These are phyloP conservation scores for Sprattus sprattus DNA, from an alignment of 2,113 vertebrate genomes.

Conservation along the genomic window DNA sequence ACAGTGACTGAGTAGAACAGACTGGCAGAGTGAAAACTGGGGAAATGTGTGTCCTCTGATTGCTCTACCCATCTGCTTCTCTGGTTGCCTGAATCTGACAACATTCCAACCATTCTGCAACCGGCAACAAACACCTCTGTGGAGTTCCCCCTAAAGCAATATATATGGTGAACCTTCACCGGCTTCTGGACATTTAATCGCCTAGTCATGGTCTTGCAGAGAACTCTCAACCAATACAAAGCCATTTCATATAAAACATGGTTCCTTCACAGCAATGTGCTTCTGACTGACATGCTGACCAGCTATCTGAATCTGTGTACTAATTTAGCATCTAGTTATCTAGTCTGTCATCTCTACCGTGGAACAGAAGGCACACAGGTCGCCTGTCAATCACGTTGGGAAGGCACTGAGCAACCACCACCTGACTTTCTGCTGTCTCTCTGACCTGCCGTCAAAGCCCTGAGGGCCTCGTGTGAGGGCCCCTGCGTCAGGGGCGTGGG, in stretches of 20 bases:
- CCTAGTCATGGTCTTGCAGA: background rate
- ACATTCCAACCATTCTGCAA: background rate
- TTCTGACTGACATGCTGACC: background rate
- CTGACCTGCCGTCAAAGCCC: background rate
- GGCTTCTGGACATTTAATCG: background rate
- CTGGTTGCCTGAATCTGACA: background rate
- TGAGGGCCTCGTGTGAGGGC: background rate
- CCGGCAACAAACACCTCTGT: background rate
- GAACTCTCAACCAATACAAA: background rate
- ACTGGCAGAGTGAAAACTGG: background rate
- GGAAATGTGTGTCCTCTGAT: background rate
- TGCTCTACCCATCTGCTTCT: background rate
- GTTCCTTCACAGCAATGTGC: background rate
- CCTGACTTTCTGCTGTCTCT: background rate
- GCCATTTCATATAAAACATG: background rate
- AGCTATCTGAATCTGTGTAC: background rate
- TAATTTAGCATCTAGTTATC: background rate
- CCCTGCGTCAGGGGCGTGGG: background rate
- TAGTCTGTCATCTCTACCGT: background rate
- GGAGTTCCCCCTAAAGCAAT: background rate
- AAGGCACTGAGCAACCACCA: constrained; percentile 34
- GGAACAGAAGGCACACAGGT: constrained; percentile 17
- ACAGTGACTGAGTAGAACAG: background rate
- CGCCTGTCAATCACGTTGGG: constrained; percentile 3
- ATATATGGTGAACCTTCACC: background rate